Evolutionary conservation across 2,888 invertebrate genomes (phyloP), one percentile per base, ranked within the genome.

Genomic region (Folsomia manolachei): DNA sequence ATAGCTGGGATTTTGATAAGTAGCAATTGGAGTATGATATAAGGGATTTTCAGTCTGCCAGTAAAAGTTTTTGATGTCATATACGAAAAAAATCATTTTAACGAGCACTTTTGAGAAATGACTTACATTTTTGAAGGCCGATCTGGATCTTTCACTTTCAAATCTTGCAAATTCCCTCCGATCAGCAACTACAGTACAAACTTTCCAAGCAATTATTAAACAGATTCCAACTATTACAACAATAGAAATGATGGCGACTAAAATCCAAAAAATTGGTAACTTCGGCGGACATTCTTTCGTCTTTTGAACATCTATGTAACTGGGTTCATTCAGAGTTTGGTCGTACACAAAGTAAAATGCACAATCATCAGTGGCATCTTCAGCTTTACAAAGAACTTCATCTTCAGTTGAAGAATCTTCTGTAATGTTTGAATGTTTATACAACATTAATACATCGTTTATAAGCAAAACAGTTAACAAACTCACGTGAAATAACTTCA

Each of bases 91-190:
- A 63, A 63, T 63, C 39, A 24, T n/a, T 4, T 19, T n/a, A n/a
- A n/a, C 18, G 9, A n/a, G 26, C 19, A 27, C 4, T 64, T 11
- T 21, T 39, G 23, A 7, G 9, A 66, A 52, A 26, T 2, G 39
- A 61, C 83, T 82, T 82, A 88, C 89, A 75, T 88, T 87, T 81
- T 89, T 88, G 89, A 91, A 92, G 80, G 89, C 89, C 0, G 91
- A 89, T 83, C 86, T 85, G 61, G 86, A 84, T 63, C 88, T 84
- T 81, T 91, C 90, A 65, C 88, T 87, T 82, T 90, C 87, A 83
- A 94, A 94, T 80, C 87, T 88, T 18, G 89, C 88, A 82, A 88
- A 93, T 83, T 95, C 94, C 27, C 88, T 85, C 52, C 88, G 86
- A 82, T 94, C 93, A 71, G 91, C 89, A 27, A 90, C 85, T 19